phyloP scores from a whole-genome alignment of 2,797 vertebrate genomes.

The Heterohyrax brucei region DNA sequence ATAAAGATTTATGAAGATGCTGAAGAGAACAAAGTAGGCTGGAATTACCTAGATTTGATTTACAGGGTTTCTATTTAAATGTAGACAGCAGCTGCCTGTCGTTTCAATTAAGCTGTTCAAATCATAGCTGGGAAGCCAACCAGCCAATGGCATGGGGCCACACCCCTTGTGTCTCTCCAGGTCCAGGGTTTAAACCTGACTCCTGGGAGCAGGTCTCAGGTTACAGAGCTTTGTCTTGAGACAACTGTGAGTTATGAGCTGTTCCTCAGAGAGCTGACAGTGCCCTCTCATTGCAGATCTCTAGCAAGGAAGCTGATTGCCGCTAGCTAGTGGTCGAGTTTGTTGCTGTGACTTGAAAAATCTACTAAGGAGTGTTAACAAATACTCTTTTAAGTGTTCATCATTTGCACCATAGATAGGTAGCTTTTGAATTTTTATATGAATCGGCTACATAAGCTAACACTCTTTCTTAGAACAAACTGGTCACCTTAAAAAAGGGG shows the following conservation, averaged over 20 bases:
- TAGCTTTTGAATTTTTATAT: not conserved
- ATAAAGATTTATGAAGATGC: conserved; percentile 62
- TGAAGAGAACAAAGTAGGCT: conserved; percentile 22
- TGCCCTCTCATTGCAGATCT: not conserved
- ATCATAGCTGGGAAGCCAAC: not conserved
- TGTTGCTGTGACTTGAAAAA: not conserved
- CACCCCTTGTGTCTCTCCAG: not conserved
- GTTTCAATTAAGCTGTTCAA: conserved; percentile 50
- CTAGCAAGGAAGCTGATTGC: not conserved
- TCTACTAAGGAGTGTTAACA: not conserved
- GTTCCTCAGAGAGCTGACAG: not conserved
- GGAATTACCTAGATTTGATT: conserved; percentile 54
- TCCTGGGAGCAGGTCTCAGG: not conserved
- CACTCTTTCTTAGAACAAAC: conserved; percentile 13
- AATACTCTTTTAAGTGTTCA: not conserved
- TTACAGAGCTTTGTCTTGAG: not conserved
- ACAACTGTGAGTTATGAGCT: not conserved
- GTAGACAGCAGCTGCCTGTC: not conserved
- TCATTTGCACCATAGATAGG: not conserved
- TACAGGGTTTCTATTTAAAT: conserved; percentile 64
- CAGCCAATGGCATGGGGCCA: not conserved
- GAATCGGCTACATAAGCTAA: not conserved
- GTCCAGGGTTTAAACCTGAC: not conserved
- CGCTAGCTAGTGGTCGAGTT: not conserved
- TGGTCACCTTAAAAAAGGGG: not conserved